Conservation (phyloP, 2,888 invertebrate genomes). For the Dynastes maya region DNA sequence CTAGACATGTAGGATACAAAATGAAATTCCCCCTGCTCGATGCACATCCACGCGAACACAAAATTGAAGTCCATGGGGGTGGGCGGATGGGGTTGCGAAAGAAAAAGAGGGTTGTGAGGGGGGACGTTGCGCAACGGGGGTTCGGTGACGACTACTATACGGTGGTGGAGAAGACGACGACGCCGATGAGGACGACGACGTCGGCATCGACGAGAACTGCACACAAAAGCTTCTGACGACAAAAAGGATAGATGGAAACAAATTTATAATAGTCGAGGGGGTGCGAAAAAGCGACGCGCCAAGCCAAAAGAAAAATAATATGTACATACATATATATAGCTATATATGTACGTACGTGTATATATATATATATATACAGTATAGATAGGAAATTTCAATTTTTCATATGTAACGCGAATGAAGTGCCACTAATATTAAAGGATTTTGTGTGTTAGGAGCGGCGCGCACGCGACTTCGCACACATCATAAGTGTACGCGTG, state of each 20-base stretch:
- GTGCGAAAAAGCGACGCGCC: slow-evolving; percentile 44
- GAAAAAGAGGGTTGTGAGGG: slow-evolving; percentile 27
- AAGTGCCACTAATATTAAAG: slow-evolving; percentile 50
- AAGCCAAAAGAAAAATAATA: slow-evolving; percentile 59
- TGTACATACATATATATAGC: slow-evolving; percentile 48
- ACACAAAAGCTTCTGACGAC: slow-evolving; percentile 61
- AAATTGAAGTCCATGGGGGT: slow-evolving; percentile 66
- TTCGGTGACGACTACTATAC: slow-evolving; percentile 41
- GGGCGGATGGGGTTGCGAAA: slow-evolving; percentile 55
- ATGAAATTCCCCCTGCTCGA: slow-evolving; percentile 67
- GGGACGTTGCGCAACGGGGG: slow-evolving; percentile 33
- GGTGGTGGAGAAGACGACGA: slow-evolving; percentile 24
- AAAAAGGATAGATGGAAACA: slow-evolving; percentile 66
- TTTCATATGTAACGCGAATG: slow-evolving; percentile 56
- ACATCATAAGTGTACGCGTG: too few relatives aligned
- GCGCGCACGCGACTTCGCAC: slow-evolving; percentile 9
- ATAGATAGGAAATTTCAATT: slow-evolving; percentile 62
- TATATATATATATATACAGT: slow-evolving; percentile 49
- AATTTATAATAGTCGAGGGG: slow-evolving; percentile 65
- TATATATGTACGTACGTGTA: slow-evolving; percentile 59
- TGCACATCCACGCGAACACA: slow-evolving; percentile 65
- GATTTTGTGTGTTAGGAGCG: slow-evolving; percentile 44
- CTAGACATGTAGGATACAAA: slow-evolving; percentile 68
- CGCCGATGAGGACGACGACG: slow-evolving; percentile 46
- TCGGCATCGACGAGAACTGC: slow-evolving; percentile 54